Evolutionary conservation across 2,113 vertebrate genomes (phyloP).

Genomic region (Tragulus kanchil): DNA sequence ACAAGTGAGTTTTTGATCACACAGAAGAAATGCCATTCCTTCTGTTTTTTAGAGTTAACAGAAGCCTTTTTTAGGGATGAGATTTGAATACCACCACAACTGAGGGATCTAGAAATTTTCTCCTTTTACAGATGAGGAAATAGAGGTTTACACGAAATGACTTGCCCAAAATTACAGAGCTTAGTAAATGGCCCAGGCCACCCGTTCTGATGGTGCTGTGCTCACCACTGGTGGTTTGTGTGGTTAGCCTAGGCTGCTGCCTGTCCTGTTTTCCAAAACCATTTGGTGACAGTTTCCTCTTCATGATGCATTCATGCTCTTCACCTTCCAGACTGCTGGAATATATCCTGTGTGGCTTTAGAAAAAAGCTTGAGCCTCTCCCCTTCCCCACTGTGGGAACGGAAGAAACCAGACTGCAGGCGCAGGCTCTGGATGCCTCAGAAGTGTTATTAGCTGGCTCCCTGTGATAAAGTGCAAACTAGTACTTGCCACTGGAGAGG

Average conservation of each 20-base stretch:
- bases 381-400: too few relatives aligned
- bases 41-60: background rate
- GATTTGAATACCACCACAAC: background rate
- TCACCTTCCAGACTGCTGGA: background rate
- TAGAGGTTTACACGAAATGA: background rate
- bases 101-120: background rate
- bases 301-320: background rate
- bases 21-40: background rate
- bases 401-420: background rate
- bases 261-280: background rate
- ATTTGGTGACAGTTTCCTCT: background rate
- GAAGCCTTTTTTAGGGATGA: background rate
- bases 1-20: constrained; percentile 37
- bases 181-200: background rate
- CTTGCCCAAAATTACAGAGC: background rate
- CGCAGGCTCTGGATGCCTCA: background rate
- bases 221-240: too few relatives aligned
- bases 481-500: background rate
- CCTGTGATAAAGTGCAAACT: background rate
- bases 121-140: constrained; percentile 35
- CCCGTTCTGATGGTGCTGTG: fast-evolving
- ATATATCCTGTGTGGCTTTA: background rate
- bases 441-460: background rate
- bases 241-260: background rate
- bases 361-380: background rate